Base-by-base conservation (phyloP, 1,140 invertebrate genomes). In the Ganaspis sp. region DNA sequence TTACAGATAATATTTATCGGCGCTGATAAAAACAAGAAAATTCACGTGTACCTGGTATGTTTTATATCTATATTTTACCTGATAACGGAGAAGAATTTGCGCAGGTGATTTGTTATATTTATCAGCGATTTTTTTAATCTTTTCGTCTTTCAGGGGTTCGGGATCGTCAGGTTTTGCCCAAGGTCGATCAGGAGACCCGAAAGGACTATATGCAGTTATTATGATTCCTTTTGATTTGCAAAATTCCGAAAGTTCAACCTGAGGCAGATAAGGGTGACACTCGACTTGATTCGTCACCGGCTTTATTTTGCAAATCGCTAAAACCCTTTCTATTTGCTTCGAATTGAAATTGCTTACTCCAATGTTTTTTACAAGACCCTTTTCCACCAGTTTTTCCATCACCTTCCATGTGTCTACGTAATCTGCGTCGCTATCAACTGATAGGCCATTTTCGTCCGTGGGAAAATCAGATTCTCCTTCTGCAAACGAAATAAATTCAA, bases 321-420 rank as follows among this genome's bases (percentile, higher is more conserved):
- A 73, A 38, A 98, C 64, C 73, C 94, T 91, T 9, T 94, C 88
- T 38, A 98, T 91, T 87, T 98, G 97, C 78, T 95, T 89, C 34
- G 93, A 93, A 87, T 96, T 98, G 84, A 98, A 98, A 86, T 98
- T 98, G 6, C 96, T 98, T 0, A 98, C 86, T 5, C 97, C 97
- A 81, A 98, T 97, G n/a, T 94, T 94, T 84, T 93, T 95, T 0
- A 93, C 90, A 9, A 96, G 88, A 0, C 96, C 96, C 75, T 94
- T 90, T 40, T 93, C 89, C 0, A 94, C 90, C 72, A 94, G 92
- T 58, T 93, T 87, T 88, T 98, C 96, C 94, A 98, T 95, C 4
- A 92, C 94, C 79, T 92, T 92, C 95, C 95, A 96, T 12, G 95
- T 94, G 53, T 94, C 94, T 15, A 94, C 19, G 76, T 94, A 94